These are phyloP conservation scores for Hafferia zeledoni DNA, from an alignment of 2,797 vertebrate genomes.

Conservation along the genomic window DNA sequence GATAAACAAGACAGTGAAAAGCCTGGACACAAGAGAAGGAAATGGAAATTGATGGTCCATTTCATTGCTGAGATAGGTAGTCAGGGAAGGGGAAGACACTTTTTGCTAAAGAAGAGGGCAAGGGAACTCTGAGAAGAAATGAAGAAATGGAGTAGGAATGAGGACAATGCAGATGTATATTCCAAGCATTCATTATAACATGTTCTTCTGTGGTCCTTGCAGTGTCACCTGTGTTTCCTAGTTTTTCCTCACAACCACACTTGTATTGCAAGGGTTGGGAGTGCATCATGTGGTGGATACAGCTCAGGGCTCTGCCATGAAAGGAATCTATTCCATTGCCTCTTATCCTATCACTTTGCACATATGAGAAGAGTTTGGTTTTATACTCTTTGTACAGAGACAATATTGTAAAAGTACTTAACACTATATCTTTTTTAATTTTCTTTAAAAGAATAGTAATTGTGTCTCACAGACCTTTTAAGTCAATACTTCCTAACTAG, in stretches of 20 bases:
- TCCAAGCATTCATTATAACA: background rate
- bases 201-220: background rate
- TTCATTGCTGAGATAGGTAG: background rate
- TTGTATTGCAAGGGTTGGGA: background rate
- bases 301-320: background rate
- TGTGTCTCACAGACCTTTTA: background rate
- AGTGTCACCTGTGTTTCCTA: background rate
- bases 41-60: background rate
- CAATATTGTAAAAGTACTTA: background rate
- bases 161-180: fast-evolving
- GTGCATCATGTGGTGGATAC: background rate
- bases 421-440: background rate
- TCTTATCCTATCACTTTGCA: background rate
- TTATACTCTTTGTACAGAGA: background rate
- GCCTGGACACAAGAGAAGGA: background rate
- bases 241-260: background rate
- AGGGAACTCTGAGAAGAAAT: background rate
- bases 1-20: background rate
- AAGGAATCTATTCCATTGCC: background rate
- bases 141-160: background rate
- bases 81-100: background rate
- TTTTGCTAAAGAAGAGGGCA: background rate
- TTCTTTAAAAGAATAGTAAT: background rate
- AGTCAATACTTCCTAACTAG: background rate
- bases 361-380: background rate